phyloP scores from a whole-genome alignment of 2,888 invertebrate species.

The Cerastis leucographa region DNA sequence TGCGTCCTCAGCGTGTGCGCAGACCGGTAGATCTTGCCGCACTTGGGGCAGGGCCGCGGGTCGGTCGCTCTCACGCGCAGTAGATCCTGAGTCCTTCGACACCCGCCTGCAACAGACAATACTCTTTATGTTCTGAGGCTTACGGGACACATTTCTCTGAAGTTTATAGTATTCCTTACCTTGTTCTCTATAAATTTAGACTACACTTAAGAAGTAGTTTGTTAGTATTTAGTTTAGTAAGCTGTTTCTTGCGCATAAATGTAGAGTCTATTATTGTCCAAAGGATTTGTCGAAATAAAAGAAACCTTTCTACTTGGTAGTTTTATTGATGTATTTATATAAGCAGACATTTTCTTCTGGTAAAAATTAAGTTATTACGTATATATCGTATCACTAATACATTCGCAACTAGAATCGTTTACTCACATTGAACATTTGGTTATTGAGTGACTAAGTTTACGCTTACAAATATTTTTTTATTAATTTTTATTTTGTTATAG shows the following conservation, averaged over 20 bases:
- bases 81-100: slow-evolving; percentile 95
- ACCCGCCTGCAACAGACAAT: slow-evolving; percentile 86
- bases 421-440: slow-evolving; percentile 90
- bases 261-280: slow-evolving; percentile 14
- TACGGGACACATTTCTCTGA: slow-evolving; percentile 23
- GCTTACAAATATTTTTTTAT: slow-evolving; percentile 79
- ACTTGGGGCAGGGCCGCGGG: slow-evolving; percentile 97
- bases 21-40: slow-evolving; percentile 97
- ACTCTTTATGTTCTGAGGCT: slow-evolving; percentile 17
- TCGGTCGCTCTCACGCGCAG: slow-evolving; percentile 97
- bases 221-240: slow-evolving; percentile 46
- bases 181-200: slow-evolving; percentile 40
- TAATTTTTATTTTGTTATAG: slow-evolving; percentile 76
- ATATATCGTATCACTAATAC: slow-evolving; percentile 90
- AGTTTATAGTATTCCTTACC: slow-evolving; percentile 63
- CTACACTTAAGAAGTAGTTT: slow-evolving; percentile 54
- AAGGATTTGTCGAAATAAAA: slow-evolving; percentile 59
- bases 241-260: not conserved
- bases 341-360: slow-evolving; percentile 89
- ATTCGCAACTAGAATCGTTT: slow-evolving; percentile 90
- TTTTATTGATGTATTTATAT: slow-evolving; percentile 89
- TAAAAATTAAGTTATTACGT: slow-evolving; percentile 91
- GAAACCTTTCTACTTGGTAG: slow-evolving; percentile 86
- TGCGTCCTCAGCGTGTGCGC: slow-evolving; percentile 97
- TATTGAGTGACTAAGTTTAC: slow-evolving; percentile 88